Evolutionary conservation across 2,113 vertebrate species (phyloP), one percentile per base, ranked within the genome.

Genomic region (Bucco capensis): DNA sequence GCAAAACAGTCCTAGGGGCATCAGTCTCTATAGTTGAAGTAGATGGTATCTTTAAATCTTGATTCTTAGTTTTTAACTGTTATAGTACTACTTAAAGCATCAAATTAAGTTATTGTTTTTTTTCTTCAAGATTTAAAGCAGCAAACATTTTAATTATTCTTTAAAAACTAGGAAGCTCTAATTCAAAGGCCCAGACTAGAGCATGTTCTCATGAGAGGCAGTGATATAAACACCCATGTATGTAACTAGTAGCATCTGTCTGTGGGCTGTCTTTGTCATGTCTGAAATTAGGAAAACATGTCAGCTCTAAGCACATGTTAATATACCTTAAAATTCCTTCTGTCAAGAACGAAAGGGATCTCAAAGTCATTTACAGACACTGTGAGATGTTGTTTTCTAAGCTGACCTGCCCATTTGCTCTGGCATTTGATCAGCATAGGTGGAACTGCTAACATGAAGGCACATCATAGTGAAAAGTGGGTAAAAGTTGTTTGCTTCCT

Each of bases 311-410:
- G n/a, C 22, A 15, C 14, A 2, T 37, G 28, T 89, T 69, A 22
- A 37, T 9, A 37, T 67, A 83, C 49, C 49, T 60, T 76, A 42
- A 61, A 86, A 65, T 81, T 81, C 57, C 38, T 72, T 33, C 10
- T 53, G 24, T 70, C 0, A 0, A 53, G 87, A 49, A 57, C 0
- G 8, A 27, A 79, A 72, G 40, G 38, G 71, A 89, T 93, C 93
- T 96, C 90, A 47, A 89, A 92, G 56, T 95, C 64, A 0, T 96
- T 94, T 95, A 87, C 92, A 95, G 92, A 92, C 93, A 94, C 93
- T 95, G 86, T 92, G 71, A 53, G 61, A 56, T 6, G 0, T 21
- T 54, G 33, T 49, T 89, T 92, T 57, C 58, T 16, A 16, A 54
- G 38, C 76, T 47, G 58, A 79, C 28, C 31, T 84, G 61, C 70